Percentiles rank a stretch among this genome's conserved stretches.
phyloP scores from a whole-genome alignment of 2,888 invertebrate species.

The Macrophya alboannulata region DNA sequence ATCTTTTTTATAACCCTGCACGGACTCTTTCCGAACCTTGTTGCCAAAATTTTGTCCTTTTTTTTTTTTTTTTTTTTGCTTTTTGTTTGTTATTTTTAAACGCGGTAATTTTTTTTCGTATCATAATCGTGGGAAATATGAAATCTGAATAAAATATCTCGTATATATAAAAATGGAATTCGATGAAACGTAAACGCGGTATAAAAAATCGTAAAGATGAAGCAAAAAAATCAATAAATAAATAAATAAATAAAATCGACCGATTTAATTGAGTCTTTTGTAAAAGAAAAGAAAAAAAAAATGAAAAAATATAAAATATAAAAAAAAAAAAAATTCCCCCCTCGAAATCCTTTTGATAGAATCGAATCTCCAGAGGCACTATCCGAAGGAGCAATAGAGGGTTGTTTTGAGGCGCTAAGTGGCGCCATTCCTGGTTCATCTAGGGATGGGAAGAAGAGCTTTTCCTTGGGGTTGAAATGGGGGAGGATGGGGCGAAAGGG shows the following conservation, averaged over 20 bases:
- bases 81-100: background rate
- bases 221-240: too few species aligned
- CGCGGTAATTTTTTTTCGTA: background rate
- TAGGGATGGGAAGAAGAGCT: constrained; percentile 10
- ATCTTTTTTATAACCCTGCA: background rate
- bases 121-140: too few species aligned
- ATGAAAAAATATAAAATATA: too few species aligned
- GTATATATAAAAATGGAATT: too few species aligned
- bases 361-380: constrained; percentile 9
- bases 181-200: too few species aligned
- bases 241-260: too few species aligned
- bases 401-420: constrained; percentile 36
- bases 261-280: background rate
- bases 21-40: constrained; percentile 4
- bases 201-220: too few species aligned
- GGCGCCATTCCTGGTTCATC: constrained; percentile 34
- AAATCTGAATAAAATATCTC: too few species aligned
- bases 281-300: too few species aligned
- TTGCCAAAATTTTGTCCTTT: background rate
- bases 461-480: constrained; percentile 8
- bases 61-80: background rate
- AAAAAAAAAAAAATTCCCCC: too few species aligned
- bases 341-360: constrained; percentile 2
- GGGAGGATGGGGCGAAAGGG: background rate
- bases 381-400: constrained; percentile 10